phyloP scores from a whole-genome alignment of 1,140 invertebrate species.

The Drosophila bocki region DNA sequence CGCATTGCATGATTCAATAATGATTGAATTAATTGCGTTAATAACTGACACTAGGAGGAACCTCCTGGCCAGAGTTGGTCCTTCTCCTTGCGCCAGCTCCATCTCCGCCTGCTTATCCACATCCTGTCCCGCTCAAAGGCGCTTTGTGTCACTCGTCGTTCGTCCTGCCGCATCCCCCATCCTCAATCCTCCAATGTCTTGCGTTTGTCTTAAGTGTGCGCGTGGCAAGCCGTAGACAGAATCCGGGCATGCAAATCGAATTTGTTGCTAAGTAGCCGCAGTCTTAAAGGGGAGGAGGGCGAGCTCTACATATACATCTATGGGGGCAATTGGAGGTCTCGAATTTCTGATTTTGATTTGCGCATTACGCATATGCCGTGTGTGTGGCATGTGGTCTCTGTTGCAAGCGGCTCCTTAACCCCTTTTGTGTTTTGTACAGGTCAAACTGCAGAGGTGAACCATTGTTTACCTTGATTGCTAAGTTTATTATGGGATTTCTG shows the following conservation, averaged over 20 bases:
- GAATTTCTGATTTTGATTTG: slow-evolving; percentile 82
- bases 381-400: slow-evolving; percentile 41
- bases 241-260: slow-evolving; percentile 69
- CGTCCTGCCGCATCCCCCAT: background rate
- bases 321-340: slow-evolving; percentile 36
- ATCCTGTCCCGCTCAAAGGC: slow-evolving; percentile 66
- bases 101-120: slow-evolving; percentile 20
- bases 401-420: slow-evolving; percentile 3
- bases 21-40: slow-evolving; percentile 85
- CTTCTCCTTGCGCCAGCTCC: background rate
- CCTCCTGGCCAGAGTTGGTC: slow-evolving; percentile 2
- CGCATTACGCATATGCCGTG: slow-evolving; percentile 76
- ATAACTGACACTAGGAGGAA: slow-evolving; percentile 82
- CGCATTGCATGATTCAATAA: slow-evolving; percentile 85
- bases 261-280: slow-evolving; percentile 81
- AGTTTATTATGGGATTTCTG: background rate
- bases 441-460: slow-evolving; percentile 16
- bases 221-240: slow-evolving; percentile 75
- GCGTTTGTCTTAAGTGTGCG: slow-evolving; percentile 73
- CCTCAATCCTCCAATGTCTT: background rate
- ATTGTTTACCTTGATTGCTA: background rate
- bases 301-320: background rate
- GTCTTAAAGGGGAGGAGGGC: slow-evolving; percentile 15
- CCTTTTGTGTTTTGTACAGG: slow-evolving; percentile 14
- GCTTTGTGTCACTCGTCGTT: slow-evolving; percentile 62